Percentiles rank a stretch among this genome's conserved stretches.
These are phyloP conservation scores for Ormyrus pomaceus DNA, from an alignment of 2,888 invertebrate species.

Conservation along the genomic window DNA sequence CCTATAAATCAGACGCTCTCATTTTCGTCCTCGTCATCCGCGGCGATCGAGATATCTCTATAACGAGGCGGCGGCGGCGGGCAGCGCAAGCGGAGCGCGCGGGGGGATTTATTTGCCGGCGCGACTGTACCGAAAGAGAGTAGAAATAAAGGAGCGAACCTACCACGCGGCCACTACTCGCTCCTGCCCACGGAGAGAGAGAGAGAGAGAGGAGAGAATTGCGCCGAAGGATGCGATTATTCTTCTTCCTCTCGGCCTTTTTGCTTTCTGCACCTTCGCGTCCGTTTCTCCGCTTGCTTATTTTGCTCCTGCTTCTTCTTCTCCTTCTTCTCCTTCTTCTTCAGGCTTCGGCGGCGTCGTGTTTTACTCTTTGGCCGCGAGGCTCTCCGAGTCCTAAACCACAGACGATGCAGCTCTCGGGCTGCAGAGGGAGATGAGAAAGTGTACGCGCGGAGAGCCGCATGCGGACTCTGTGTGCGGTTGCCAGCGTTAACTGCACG, in stretches of 20 bases:
- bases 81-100: not conserved
- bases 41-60: constrained; percentile 1
- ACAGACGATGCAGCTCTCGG: not conserved
- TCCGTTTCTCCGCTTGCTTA: constrained; percentile 2
- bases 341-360: constrained; percentile 2
- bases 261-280: too few species aligned
- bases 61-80: not conserved
- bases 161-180: constrained; percentile 57
- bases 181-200: constrained; percentile 57
- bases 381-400: constrained; percentile 21
- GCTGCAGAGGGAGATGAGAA: constrained; percentile 26
- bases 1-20: too few species aligned
- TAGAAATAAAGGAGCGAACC: constrained; percentile 57
- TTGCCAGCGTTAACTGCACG: constrained; percentile 1
- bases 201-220: constrained; percentile 11
- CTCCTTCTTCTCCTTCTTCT: constrained; percentile 14
- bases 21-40: too few species aligned
- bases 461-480: constrained; percentile 28
- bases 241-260: constrained; percentile 39
- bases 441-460: not conserved
- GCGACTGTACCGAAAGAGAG: constrained; percentile 56
- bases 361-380: constrained; percentile 21
- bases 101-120: constrained; percentile 33
- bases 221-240: constrained; percentile 55
- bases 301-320: constrained; percentile 21